Base-by-base conservation (phyloP, 2,113 vertebrate genomes). In the Crotalus horridus region DNA sequence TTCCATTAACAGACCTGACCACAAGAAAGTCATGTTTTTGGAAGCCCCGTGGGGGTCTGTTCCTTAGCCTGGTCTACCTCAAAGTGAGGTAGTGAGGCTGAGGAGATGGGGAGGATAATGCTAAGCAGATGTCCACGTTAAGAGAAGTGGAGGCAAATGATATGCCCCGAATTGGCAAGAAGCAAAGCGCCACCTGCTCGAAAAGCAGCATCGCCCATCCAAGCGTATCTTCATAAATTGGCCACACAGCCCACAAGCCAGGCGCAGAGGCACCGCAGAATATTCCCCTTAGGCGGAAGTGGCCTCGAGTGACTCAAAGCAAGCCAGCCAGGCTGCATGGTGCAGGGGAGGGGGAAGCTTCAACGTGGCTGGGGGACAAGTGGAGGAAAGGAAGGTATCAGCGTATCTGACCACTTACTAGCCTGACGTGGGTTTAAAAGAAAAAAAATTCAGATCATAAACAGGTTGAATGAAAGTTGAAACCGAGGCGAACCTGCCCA, bases 301-400 rank as follows among this genome's bases (percentile, higher is more conserved):
- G 87, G 59, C 33, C n/a, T 17, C 6, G 0, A 12, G 21, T 92
- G 91, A 92, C 53, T 92, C 91, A 92, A 89, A 92, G 87, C 61
- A 21, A 85, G 51, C 87, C 24, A 92, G 56, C 61, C 87, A 89
- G 10, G 51, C 7, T 13, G 6, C 87, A 81, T 2, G 17, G 9
- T 43, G 24, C 9, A 29, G n/a, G 61, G 56, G 53, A 24, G 43
- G 20, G 15, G 56, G 33, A 87, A 87, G 13, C 26, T 21, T 88
- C n/a, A 81, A 88, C 29, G 1, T 5, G 61, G 26, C 26, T 64
- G 43, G 11, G 43, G 39, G 26, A n/a, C 26, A 33, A 7, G 15
- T 7, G n/a, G 13, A 11, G 29, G 64, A 15, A 39, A 20, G 33
- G 17, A n/a, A 7, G 69, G 13, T 8, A 39, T 81, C 13, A n/a